Conservation (phyloP, 2,888 invertebrate genomes). For the Eristalis intricaria region DNA sequence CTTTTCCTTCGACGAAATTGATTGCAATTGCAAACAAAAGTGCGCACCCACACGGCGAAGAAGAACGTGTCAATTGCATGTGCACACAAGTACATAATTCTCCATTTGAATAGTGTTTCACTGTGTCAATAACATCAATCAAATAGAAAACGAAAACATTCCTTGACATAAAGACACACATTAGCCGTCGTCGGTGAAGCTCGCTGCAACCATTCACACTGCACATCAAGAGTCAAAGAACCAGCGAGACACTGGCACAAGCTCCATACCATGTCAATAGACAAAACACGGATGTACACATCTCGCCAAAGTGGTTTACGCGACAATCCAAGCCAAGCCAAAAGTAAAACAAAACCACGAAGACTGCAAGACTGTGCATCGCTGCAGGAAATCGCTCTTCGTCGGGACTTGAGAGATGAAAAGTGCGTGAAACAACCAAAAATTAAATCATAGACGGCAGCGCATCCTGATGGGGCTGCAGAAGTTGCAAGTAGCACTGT, state of each 20-base stretch:
- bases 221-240: slow-evolving; percentile 62
- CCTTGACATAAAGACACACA: slow-evolving; percentile 66
- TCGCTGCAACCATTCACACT: slow-evolving; percentile 33
- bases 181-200: slow-evolving; percentile 38
- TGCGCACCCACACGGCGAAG: slow-evolving; percentile 50
- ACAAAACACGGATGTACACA: slow-evolving; percentile 69
- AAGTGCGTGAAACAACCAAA: slow-evolving; percentile 60
- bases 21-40: slow-evolving; percentile 56
- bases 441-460: slow-evolving; percentile 64
- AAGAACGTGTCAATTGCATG: slow-evolving; percentile 50
- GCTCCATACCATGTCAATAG: slow-evolving; percentile 64
- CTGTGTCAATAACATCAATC: slow-evolving; percentile 71
- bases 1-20: slow-evolving; percentile 58
- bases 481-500: slow-evolving; percentile 29
- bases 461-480: slow-evolving; percentile 45
- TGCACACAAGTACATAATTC: slow-evolving; percentile 44
- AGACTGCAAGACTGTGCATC: not conserved
- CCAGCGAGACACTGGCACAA: slow-evolving; percentile 52
- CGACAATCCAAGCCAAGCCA: slow-evolving; percentile 50
- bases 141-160: slow-evolving; percentile 72
- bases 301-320: slow-evolving; percentile 53
- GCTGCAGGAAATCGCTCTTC: slow-evolving; percentile 44
- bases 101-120: slow-evolving; percentile 68
- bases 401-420: slow-evolving; percentile 55
- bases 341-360: slow-evolving; percentile 19